These are phyloP conservation scores for Xylocopa sonorina DNA, from an alignment of 1,140 invertebrate species.

Conservation along the genomic window DNA sequence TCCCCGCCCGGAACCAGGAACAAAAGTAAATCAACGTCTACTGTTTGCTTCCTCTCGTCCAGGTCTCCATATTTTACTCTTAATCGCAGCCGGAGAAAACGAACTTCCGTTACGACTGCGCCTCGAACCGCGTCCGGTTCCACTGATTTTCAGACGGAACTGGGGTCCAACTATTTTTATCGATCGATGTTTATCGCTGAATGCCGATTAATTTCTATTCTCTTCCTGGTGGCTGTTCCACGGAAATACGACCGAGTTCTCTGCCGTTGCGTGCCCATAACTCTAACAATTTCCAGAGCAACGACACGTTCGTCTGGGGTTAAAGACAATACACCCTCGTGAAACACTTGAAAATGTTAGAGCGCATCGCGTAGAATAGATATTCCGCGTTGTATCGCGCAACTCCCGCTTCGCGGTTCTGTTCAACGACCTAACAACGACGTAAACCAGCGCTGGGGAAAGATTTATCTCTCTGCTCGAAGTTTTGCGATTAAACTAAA, in stretches of 20 bases:
- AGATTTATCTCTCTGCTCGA: constrained; percentile 40
- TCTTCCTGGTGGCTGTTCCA: neutral
- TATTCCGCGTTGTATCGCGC: neutral
- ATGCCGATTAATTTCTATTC: constrained; percentile 33
- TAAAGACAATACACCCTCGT: constrained; percentile 18
- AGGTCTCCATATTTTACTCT: neutral
- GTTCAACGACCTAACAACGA: constrained; percentile 24
- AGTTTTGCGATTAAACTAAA: constrained; percentile 44
- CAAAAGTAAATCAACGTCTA: constrained; percentile 1
- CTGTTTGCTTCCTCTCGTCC: neutral
- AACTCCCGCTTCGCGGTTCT: neutral
- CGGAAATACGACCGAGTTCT: constrained; percentile 9
- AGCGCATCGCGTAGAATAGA: neutral
- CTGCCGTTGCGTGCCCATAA: no score
- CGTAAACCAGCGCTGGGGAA: neutral
- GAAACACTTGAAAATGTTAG: constrained; percentile 16
- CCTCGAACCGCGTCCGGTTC: no score
- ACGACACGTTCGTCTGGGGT: no score
- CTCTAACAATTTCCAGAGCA: no score
- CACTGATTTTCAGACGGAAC: neutral
- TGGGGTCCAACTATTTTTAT: no score
- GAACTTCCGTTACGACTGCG: neutral
- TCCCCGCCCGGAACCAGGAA: neutral
- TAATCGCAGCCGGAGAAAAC: neutral
- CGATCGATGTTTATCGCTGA: neutral